These are phyloP conservation scores for Paramuricea clavata DNA, from an alignment of 92 coral and sea anemone species.

Conservation along the genomic window DNA sequence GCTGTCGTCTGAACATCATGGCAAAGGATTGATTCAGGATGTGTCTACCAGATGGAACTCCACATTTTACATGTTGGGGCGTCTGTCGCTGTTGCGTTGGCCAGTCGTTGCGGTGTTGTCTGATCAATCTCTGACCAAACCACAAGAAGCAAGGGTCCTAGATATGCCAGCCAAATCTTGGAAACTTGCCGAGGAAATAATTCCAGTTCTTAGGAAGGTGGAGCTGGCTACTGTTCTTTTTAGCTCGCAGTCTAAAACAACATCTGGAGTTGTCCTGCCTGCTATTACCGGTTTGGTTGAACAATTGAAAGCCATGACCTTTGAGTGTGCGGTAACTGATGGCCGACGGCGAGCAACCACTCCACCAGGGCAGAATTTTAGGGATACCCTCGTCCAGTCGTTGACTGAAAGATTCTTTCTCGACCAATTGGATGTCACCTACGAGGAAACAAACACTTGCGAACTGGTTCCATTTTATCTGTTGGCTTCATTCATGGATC, in stretches of 20 bases:
- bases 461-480: slow-evolving; percentile 22
- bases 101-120: slow-evolving; percentile 44
- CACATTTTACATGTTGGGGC: slow-evolving; percentile 33
- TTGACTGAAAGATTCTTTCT: slow-evolving; percentile 39
- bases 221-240: slow-evolving; percentile 35
- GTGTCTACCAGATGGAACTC: slow-evolving; percentile 45
- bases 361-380: slow-evolving; percentile 38
- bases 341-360: neutral
- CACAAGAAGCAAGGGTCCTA: slow-evolving; percentile 45
- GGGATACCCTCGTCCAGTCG: slow-evolving; percentile 39
- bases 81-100: slow-evolving; percentile 45
- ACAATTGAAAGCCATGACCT: slow-evolving; percentile 33
- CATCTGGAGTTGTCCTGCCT: slow-evolving; percentile 42
- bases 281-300: slow-evolving; percentile 22
- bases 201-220: slow-evolving; percentile 24
- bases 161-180: slow-evolving; percentile 16
- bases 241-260: slow-evolving; percentile 33
- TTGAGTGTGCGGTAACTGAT: neutral
- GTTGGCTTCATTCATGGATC: slow-evolving; percentile 44
- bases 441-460: slow-evolving; percentile 21
- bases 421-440: slow-evolving; percentile 12
- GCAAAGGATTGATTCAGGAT: slow-evolving; percentile 37
- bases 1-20: slow-evolving; percentile 21
- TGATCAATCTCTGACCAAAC: slow-evolving; percentile 30
- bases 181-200: slow-evolving; percentile 40